Conservation (phyloP, 2,113 vertebrate species). For the Centropus bengalensis region DNA sequence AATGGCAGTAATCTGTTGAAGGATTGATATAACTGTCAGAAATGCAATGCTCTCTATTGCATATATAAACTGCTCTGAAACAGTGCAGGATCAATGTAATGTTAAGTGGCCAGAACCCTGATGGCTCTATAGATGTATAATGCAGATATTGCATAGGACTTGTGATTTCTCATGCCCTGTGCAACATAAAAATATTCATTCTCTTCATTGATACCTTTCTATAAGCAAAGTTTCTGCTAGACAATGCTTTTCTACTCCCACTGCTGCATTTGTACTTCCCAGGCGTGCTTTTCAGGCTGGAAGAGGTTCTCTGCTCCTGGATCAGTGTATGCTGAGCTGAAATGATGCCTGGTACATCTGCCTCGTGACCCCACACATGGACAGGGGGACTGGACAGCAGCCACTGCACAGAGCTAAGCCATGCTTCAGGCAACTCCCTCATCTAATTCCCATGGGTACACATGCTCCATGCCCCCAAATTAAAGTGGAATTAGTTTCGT, state of each 20-base stretch:
- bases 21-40: background rate
- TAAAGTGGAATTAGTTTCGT: background rate
- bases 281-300: background rate
- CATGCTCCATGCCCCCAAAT: background rate
- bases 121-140: background rate
- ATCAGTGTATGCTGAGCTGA: background rate
- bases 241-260: background rate
- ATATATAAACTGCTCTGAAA: constrained; percentile 9
- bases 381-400: background rate
- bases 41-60: background rate
- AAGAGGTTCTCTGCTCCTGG: background rate
- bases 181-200: background rate
- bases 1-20: constrained; percentile 56
- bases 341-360: background rate
- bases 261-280: background rate
- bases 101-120: background rate
- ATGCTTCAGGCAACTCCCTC: background rate
- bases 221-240: background rate
- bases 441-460: rapidly evolving
- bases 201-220: background rate
- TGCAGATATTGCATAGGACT: background rate
- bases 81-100: background rate
- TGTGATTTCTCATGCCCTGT: background rate
- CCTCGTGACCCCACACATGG: rapidly evolving
- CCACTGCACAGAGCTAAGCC: rapidly evolving